Evolutionary conservation across 1,140 invertebrate species (phyloP), one percentile per base, ranked within the genome.

Genomic region (Drosophila pandora): DNA sequence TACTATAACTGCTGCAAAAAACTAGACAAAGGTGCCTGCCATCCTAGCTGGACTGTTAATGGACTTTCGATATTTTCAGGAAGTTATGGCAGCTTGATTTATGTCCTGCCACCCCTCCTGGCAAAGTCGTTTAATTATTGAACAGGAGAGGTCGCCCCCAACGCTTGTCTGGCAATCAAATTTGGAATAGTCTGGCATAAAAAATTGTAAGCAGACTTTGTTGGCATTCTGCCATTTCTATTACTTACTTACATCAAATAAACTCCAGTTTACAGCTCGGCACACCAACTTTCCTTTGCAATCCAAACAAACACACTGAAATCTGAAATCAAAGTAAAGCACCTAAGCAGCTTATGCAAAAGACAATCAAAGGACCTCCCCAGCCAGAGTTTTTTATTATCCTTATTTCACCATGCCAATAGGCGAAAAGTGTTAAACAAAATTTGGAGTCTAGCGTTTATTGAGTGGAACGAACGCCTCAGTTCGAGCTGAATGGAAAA

Each of bases 51-150:
- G 47, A 79, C 83, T 88, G 83, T 87, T 87, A 87, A 87, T 87
- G 83, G 83, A 87, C 79, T 87, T 87, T 87, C 83, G 58, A 87
- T 87, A 88, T 87, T 83, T 83, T 71, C 79, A 88, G 82, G 83
- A 87, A 87, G 82, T 87, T 87, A 87, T 87, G 82, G 68, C 83
- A 88, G 79, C 55, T 69, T 75, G 79, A 87, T 87, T 87, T 87
- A 87, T 79, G 83, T 79, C 60, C 59, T 17, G 25, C 4, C 53
- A n/a, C 12, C 39, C 43, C 32, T n/a, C 17, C 60, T 50, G 49
- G 63, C 30, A 49, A 39, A 49, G 32, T 70, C 67, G 52, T 70
- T 70, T 70, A 70, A 70, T 70, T 70, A 70, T 70, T 69, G 67
- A 69, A 68, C 50, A n/a, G 8, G 3, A 21, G 8, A 23, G 3